Base-by-base conservation (phyloP, 2,797 vertebrate genomes). In the Setipinna tenuifilis region DNA sequence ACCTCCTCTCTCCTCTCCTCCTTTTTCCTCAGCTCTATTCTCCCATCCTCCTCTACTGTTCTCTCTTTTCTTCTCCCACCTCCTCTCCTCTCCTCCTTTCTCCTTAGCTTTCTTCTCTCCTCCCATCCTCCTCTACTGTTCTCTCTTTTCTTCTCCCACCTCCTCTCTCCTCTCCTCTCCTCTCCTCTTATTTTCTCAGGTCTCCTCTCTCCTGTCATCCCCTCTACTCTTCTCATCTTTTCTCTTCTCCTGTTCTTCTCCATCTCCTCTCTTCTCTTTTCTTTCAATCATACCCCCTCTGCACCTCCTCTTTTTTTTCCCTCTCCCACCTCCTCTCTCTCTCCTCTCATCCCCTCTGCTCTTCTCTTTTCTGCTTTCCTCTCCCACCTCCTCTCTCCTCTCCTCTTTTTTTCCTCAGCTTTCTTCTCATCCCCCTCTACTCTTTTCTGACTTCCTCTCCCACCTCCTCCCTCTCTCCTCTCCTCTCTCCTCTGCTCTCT, bases 151-250 rank as follows among this genome's bases (percentile, higher is more conserved):
- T 68, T 84, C 41, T 65, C 48, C 28, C 21, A 10, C n/a, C 50
- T 54, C 50, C 50, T 54, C 50, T 54, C 50, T 14, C 58, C 35
- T 75, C 23, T 91, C 91, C 35, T n/a, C 35, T 41, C 50, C 9
- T 9, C 14, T 3, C 50, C 41, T 65, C 48, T 19, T 23, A 10
- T 19, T n/a, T 54, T 7, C 50, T 54, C 50, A 16, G 17, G 16
- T 54, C 50, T 14, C 58, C 35, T 75, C 23, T 91, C 91, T 90
- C 91, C 90, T 88, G 86, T 65, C 62, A 91, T 90, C 83, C 84
- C 86, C 86, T 81, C 68, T 83, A 89, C 89, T 91, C 90, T 86
- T 89, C 91, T 90, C 90, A 89, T 89, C 91, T 87, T n/a, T 62
- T 14, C 50, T 54, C 50, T 10, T 54, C 50, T 54, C 9, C 7